Base-by-base conservation (phyloP, 2,113 vertebrate species). In the Trogon surrucura region DNA sequence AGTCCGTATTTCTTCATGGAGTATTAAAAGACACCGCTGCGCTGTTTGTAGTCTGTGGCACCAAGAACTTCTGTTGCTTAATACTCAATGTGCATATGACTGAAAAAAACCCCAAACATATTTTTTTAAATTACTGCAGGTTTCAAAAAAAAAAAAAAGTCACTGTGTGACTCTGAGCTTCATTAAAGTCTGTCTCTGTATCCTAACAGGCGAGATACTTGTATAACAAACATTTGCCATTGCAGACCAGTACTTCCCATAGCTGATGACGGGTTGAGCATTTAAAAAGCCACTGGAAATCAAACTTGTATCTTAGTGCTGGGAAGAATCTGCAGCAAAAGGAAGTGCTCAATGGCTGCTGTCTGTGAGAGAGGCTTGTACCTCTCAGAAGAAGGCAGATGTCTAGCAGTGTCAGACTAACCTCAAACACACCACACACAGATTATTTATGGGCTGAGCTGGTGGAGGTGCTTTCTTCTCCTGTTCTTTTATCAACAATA, bases 401-500 rank as follows among this genome's bases (percentile, higher is more conserved):
- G 83, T 62, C 73, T 91, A 85, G 94, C 61, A 67, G 57, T 83
- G 84, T 89, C 80, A 66, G 25, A 23, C 62, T 69, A 88, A 80
- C 79, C 87, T 93, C 88, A 80, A 89, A 88, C 78, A 91, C 38
- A 64, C 93, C 93, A 72, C 56, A 48, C 81, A 78, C 44, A 38
- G 51, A 80, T 95, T 97, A 96, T 95, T 97, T 95, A 97, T 91
- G 82, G 91, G 89, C 86, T 87, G 95, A 92, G 74, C 89, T 91
- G 75, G 77, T 70, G 74, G 83, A 83, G 83, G 93, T 89, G 91
- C 61, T 91, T 96, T 95, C 93, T 95, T 89, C 86, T 88, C 93
- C 67, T 81, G 77, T 92, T 95, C 94, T 97, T 97, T 95, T 96
- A 97, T 95, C 97, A 97, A 97, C 96, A 97, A 74, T 60, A 92